Base-by-base conservation (phyloP, 2,888 invertebrate genomes). In the Lissonota sp. region DNA sequence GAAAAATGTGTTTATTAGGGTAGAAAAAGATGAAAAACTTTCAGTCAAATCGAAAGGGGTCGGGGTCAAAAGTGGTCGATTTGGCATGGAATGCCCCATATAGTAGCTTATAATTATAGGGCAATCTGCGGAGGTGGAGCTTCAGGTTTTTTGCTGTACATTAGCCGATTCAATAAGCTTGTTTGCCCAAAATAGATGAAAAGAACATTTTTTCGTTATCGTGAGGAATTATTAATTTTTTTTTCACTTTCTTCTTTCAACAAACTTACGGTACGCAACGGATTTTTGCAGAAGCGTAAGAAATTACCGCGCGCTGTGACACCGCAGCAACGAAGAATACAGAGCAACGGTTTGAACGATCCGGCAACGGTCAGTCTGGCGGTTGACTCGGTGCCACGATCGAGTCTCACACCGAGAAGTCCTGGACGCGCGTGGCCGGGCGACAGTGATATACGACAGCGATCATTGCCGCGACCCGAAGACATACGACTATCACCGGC, bases 281-380 rank as follows among this genome's bases (percentile, higher is more conserved):
- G 3, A 26, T 83, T 64, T 87, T 94, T 95, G 80, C 94, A 98
- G 98, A 98, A 98, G 94, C 95, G 98, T 71, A 98, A 67, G 58
- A 98, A 93, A 96, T 96, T 0, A 49, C 93, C 98, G 85, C 94
- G 98, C 70, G 96, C 97, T 63, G 96, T 97, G 0, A 94, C 97
- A 86, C 95, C 96, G 87, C 94, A 96, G 84, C 92, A 95, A 97
- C 81, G 84, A 46, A 95, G 96, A 46, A 95, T 95, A 69, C 96
- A 97, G 92, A 96, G 96, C 12, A 97, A 97, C 88, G 97, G 97
- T 5, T 95, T 96, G 58, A 96, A 96, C 88, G 96, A 97, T 91
- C 95, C 97, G 0, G 95, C 96, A 7, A 97, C 96, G 66, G 97
- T 97, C 85, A 97, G 97, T 88, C 93, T 97, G 88, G 96, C 95